Evolutionary conservation across 1,140 invertebrate species (phyloP), one percentile per base, ranked within the genome.

Genomic region (Stenopsyche tienmushanensis): DNA sequence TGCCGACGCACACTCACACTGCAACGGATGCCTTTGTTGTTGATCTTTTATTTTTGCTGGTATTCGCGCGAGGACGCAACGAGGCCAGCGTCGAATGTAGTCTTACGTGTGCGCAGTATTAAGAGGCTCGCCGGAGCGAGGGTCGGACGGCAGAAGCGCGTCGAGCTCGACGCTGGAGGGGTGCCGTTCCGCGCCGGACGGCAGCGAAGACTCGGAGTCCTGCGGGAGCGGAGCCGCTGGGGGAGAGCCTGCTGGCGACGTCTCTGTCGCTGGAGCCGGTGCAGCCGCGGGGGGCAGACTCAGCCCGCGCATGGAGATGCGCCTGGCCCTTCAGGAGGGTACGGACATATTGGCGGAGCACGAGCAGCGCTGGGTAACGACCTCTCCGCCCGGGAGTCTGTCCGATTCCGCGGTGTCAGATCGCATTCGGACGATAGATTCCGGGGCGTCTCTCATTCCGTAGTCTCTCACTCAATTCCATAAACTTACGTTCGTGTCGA

Each of bases 231-330:
- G n/a, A 18, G 18, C 57, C n/a, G 29, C 23, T 45, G 57, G 57
- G 23, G 21, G 21, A 20, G 57, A 60, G 15, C 26, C 2, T 24
- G 62, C 21, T 62, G 67, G 67, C 34, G 45, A 34, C 50, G 8
- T n/a, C 9, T 25, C 18, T 10, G 58, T 29, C 18, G 59, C 45
- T 52, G 49, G 39, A 13, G 39, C 39, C 15, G 62, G 25, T 23
- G 62, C 26, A 25, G 63, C 71, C n/a, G 47, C 39, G 17, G 47
- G 54, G 25, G 73, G 72, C 64, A 75, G 78, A 29, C 77, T 85
- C 78, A 84, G 79, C 73, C 83, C 83, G 71, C 82, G 81, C 59
- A 81, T 83, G 73, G 83, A 85, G 78, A 85, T 85, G 83, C 78
- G 83, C 18, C 77, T 85, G 71, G 83, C 83, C 2, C 76, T 85